Conservation (phyloP, 2,113 vertebrate species). For the Odontophorus gujanensis region DNA sequence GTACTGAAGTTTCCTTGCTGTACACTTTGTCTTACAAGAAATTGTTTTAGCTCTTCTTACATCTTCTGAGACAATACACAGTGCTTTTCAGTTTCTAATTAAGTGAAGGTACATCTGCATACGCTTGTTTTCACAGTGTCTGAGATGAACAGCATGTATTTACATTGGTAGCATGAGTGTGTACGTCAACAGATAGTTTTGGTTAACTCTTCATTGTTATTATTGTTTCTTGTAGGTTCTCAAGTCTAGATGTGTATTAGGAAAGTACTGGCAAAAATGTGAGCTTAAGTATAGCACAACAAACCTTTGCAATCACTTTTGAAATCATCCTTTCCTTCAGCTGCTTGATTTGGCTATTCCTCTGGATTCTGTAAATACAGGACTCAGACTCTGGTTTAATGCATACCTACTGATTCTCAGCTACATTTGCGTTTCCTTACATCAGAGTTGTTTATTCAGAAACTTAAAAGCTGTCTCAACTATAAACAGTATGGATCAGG, state of each 20-base stretch:
- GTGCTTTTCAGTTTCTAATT: background rate
- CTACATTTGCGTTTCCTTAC: conserved; percentile 20
- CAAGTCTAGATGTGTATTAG: background rate
- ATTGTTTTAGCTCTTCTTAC: conserved; percentile 15
- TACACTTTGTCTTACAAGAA: background rate
- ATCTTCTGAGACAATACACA: background rate
- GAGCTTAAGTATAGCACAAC: background rate
- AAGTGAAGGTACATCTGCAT: conserved; percentile 28
- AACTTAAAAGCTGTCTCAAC: conserved; percentile 26
- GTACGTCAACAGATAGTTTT: background rate
- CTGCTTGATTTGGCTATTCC: background rate
- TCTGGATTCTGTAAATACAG: conserved; percentile 16
- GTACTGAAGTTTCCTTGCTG: background rate
- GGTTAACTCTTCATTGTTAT: background rate
- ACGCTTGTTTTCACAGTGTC: conserved; percentile 3
- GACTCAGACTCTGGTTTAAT: background rate
- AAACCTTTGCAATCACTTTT: background rate
- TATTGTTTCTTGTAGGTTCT: background rate
- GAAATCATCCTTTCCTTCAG: background rate
- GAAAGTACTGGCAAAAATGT: background rate
- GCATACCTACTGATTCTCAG: background rate
- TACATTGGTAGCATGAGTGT: background rate
- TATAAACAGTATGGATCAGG: conserved; percentile 24
- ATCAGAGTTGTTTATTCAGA: conserved; percentile 40
- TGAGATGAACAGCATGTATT: conserved; percentile 2